A percentile compares a stretch with the other conserved stretches of the same genome.
Evolutionary conservation across 2,888 invertebrate genomes (phyloP).

Genomic region (Acleris laterana): DNA sequence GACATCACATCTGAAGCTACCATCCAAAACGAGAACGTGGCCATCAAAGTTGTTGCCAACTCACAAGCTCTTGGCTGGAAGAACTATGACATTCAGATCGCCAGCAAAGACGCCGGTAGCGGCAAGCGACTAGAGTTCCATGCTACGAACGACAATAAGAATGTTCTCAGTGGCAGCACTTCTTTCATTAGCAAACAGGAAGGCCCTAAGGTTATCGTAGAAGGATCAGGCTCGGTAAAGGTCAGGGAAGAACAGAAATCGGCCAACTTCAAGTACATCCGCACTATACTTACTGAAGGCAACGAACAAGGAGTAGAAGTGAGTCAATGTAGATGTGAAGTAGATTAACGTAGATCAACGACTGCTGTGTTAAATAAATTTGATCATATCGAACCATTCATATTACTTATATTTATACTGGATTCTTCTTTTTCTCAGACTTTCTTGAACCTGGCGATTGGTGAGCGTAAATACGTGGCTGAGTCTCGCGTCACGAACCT

Average conservation of each 20-base stretch:
- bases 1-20: constrained; percentile 82
- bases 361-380: no score
- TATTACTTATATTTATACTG: background rate
- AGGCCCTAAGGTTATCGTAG: constrained; percentile 88
- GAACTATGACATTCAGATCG: constrained; percentile 86
- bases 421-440: constrained; percentile 60
- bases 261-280: constrained; percentile 89
- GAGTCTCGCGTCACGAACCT: constrained; percentile 89
- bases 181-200: constrained; percentile 89
- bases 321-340: constrained; percentile 22
- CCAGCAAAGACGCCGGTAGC: constrained; percentile 84
- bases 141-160: constrained; percentile 86
- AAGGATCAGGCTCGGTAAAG: constrained; percentile 90
- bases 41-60: constrained; percentile 85
- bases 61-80: constrained; percentile 87
- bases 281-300: constrained; percentile 86
- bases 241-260: constrained; percentile 88
- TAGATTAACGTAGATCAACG: background rate
- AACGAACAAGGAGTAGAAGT: constrained; percentile 88
- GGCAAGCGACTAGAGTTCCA: constrained; percentile 86
- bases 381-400: no score
- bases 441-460: constrained; percentile 88
- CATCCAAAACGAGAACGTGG: constrained; percentile 87
- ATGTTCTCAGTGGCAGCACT: constrained; percentile 88
- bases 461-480: constrained; percentile 88